Evolutionary conservation across 2,113 vertebrate genomes (phyloP).

Genomic region (Dendrocopos noguchii): DNA sequence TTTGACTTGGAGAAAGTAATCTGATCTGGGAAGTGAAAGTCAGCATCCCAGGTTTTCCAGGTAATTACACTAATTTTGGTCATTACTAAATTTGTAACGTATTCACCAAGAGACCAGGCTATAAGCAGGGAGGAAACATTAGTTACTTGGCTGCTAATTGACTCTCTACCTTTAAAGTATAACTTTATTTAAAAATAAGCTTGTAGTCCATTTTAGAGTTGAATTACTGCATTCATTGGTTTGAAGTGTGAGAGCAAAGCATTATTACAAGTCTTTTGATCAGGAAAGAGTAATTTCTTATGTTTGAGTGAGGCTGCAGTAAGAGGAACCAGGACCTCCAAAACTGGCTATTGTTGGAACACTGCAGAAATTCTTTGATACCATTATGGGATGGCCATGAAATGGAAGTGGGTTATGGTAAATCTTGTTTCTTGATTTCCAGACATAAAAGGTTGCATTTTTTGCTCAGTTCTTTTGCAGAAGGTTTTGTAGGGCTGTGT

Average conservation of each 20-base stretch:
- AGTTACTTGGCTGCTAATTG: not conserved
- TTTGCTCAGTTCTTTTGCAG: not conserved
- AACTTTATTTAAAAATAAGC: constrained; percentile 4
- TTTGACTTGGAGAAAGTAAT: not conserved
- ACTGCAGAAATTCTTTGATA: not conserved
- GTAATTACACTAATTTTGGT: not conserved
- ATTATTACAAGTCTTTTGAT: not conserved
- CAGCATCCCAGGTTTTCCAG: not conserved
- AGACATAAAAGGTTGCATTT: not conserved
- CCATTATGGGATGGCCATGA: not conserved
- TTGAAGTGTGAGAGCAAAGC: not conserved
- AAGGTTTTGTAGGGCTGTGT: not conserved
- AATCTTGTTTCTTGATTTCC: not conserved
- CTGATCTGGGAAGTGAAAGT: not conserved
- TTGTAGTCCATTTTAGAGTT: not conserved
- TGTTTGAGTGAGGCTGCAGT: not conserved
- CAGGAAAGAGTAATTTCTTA: not conserved
- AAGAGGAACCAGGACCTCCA: not conserved
- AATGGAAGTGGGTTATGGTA: not conserved
- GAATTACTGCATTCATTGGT: not conserved
- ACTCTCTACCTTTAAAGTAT: constrained; percentile 21
- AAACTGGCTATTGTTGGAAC: not conserved
- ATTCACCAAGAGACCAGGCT: not conserved
- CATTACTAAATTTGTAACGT: not conserved
- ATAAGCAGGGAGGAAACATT: not conserved